Conservation (phyloP, 1,140 invertebrate species). For the Oryctes rhinoceros region DNA sequence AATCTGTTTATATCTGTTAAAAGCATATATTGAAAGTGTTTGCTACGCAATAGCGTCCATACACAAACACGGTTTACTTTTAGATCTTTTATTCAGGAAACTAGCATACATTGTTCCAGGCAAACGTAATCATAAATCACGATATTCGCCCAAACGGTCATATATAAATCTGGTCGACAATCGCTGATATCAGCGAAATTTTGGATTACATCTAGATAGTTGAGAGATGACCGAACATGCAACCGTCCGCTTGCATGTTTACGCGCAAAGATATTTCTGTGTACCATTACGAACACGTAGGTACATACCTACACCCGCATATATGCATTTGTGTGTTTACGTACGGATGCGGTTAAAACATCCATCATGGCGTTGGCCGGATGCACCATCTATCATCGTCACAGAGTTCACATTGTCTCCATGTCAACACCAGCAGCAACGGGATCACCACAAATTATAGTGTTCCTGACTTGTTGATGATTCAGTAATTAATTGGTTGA, state of each 20-base stretch:
- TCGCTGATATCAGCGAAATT: slow-evolving; percentile 1
- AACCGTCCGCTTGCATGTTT: not conserved
- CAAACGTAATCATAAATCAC: not conserved
- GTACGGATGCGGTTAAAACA: slow-evolving; percentile 40
- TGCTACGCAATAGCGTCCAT: not conserved
- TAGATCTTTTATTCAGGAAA: too few species aligned
- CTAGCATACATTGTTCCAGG: too few species aligned
- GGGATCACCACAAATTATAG: slow-evolving; percentile 42
- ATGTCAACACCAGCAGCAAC: slow-evolving; percentile 39
- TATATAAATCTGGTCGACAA: slow-evolving; percentile 4
- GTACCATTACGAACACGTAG: not conserved
- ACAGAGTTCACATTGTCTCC: slow-evolving; percentile 39
- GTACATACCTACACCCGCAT: not conserved
- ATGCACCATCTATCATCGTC: slow-evolving; percentile 43
- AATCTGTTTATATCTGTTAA: too few species aligned
- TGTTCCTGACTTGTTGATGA: slow-evolving; percentile 42
- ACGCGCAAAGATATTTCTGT: slow-evolving; percentile 8
- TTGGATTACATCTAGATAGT: slow-evolving; percentile 7
- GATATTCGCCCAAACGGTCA: not conserved
- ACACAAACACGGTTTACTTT: slow-evolving; percentile 22
- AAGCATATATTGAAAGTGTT: too few species aligned
- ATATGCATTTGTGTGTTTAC: slow-evolving; percentile 19
- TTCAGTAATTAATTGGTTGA: slow-evolving; percentile 42
- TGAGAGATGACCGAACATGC: not conserved
- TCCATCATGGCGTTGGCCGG: slow-evolving; percentile 41